These are phyloP conservation scores for Ophiodon elongatus DNA, from an alignment of 2,113 vertebrate genomes.

Conservation along the genomic window DNA sequence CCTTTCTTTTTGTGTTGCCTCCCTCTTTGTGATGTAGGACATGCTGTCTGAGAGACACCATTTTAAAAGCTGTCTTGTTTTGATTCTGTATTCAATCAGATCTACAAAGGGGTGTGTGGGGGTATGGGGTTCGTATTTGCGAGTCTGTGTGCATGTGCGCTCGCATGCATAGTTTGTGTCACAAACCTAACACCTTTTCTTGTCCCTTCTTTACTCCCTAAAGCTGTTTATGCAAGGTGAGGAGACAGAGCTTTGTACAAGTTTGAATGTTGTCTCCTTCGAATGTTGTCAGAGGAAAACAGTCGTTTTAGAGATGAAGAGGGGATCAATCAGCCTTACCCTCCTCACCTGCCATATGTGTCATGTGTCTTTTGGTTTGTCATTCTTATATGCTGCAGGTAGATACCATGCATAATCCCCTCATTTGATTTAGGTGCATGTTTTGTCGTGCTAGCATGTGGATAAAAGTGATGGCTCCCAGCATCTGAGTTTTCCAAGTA, in stretches of 20 bases:
- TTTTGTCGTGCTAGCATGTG: slow-evolving; percentile 63
- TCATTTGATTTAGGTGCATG: slow-evolving; percentile 76
- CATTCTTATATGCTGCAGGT: slow-evolving; percentile 67
- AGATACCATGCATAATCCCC: slow-evolving; percentile 79
- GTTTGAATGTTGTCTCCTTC: slow-evolving; percentile 64
- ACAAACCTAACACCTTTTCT: slow-evolving; percentile 54
- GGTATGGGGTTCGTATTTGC: slow-evolving; percentile 32
- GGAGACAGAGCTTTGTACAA: slow-evolving; percentile 67
- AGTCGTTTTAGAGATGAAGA: slow-evolving; percentile 72
- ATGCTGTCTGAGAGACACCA: slow-evolving; percentile 61
- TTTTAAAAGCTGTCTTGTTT: slow-evolving; percentile 65
- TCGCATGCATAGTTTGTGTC: slow-evolving; percentile 57
- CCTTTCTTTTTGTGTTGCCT: slow-evolving; percentile 57
- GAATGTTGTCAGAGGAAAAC: slow-evolving; percentile 62
- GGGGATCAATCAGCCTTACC: slow-evolving; percentile 81
- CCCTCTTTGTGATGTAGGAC: slow-evolving; percentile 71
- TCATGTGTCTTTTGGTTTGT: slow-evolving; percentile 74
- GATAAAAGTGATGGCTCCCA: slow-evolving; percentile 54
- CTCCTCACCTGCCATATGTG: slow-evolving; percentile 70
- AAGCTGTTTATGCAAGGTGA: slow-evolving; percentile 74
- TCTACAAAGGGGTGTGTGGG: slow-evolving; percentile 66
- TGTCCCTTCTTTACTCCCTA: slow-evolving; percentile 49
- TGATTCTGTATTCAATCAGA: slow-evolving; percentile 76
- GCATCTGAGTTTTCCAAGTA: slow-evolving; percentile 29
- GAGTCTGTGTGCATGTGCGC: slow-evolving; percentile 28